Conservation (phyloP, 2,113 vertebrate genomes). For the Monarcha castaneiventris region DNA sequence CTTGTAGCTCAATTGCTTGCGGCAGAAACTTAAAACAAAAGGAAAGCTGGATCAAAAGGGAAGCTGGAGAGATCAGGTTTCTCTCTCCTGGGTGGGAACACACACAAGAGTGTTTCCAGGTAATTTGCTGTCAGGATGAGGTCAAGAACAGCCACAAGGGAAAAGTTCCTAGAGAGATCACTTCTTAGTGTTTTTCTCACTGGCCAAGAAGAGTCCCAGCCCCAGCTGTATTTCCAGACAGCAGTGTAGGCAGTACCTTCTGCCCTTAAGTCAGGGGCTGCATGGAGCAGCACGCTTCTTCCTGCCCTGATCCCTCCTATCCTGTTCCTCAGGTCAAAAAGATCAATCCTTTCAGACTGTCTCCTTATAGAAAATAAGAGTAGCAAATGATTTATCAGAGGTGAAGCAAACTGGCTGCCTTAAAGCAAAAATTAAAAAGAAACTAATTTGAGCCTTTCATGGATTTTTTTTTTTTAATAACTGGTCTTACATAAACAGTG, state of each 20-base stretch:
- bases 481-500: neutral
- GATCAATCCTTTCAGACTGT: neutral
- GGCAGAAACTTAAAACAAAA: neutral
- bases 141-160: neutral
- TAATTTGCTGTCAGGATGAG: neutral
- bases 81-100: neutral
- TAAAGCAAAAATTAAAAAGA: neutral
- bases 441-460: neutral
- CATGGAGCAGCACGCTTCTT: rapidly evolving
- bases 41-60: neutral
- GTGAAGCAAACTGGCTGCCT: neutral
- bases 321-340: neutral
- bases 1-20: neutral
- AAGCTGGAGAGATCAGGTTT: neutral
- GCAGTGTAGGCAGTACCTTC: neutral
- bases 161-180: neutral
- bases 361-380: neutral
- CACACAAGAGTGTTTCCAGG: neutral
- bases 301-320: neutral
- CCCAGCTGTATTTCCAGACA: neutral
- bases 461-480: neutral
- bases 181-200: neutral
- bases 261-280: neutral
- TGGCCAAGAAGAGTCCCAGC: neutral
- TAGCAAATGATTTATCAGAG: neutral